Evolutionary conservation across 2,113 vertebrate species (phyloP).

Genomic region (Ranitomeya imitator): DNA sequence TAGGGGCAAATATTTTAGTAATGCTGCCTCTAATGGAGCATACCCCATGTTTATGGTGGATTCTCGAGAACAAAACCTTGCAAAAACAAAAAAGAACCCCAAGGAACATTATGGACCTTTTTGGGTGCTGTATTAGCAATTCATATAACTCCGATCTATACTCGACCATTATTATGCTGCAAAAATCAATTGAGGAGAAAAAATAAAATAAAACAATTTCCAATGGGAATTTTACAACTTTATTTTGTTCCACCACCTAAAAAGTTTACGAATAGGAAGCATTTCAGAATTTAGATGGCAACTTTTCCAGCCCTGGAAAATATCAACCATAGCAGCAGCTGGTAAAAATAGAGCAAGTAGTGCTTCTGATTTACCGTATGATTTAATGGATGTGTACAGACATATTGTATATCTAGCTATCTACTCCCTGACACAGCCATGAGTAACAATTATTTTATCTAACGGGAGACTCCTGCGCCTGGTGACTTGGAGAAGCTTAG

Average conservation of each 20-base stretch:
- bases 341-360: neutral
- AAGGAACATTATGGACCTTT: no score
- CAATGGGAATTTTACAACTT: no score
- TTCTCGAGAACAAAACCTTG: no score
- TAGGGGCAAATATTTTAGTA: no score
- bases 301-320: neutral
- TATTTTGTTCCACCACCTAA: neutral
- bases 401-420: conserved; percentile 31
- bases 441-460: conserved; percentile 46
- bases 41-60: no score
- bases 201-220: no score
- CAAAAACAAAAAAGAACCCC: no score
- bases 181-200: no score
- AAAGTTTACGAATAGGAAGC: neutral
- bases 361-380: conserved; percentile 27
- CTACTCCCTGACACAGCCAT: neutral
- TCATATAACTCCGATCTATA: no score
- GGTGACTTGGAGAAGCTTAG: conserved; percentile 6
- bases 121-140: no score
- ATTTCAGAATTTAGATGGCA: neutral
- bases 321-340: neutral
- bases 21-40: no score
- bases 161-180: no score
- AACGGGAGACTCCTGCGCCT: conserved; percentile 22
- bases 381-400: conserved; percentile 33